These are phyloP conservation scores for Podarcis siculus DNA, from an alignment of 2,797 vertebrate genomes.

Conservation along the genomic window DNA sequence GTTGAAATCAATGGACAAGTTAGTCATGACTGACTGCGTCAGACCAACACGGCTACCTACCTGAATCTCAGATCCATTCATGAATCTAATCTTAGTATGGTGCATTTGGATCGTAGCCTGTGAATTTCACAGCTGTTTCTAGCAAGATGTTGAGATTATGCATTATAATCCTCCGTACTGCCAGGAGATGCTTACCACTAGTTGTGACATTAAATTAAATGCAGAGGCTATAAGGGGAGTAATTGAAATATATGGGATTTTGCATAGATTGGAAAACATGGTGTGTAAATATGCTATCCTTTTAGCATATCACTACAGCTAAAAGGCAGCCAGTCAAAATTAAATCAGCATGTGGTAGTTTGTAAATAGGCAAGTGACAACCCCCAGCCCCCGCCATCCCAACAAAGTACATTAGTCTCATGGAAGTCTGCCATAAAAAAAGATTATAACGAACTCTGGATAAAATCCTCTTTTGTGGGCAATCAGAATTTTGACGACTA, in stretches of 20 bases:
- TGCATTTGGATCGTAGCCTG: too few species aligned
- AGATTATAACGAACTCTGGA: background rate
- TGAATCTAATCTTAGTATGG: too few species aligned
- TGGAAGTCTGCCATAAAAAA: background rate
- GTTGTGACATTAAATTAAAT: background rate
- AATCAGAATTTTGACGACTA: background rate
- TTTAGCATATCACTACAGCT: background rate
- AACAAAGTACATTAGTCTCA: background rate
- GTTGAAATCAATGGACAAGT: too few species aligned
- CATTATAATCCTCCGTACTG: background rate
- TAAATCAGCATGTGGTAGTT: background rate
- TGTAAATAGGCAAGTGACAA: background rate
- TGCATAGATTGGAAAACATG: background rate
- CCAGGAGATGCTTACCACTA: background rate
- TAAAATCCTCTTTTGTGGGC: background rate
- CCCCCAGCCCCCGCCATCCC: too few species aligned
- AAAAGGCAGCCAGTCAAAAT: background rate
- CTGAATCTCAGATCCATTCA: too few species aligned
- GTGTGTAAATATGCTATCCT: background rate
- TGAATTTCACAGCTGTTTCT: background rate
- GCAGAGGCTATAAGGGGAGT: background rate
- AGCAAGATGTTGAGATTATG: background rate
- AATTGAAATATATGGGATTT: background rate
- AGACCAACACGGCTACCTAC: too few species aligned
- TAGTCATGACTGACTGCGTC: too few species aligned